These are phyloP conservation scores for Acanthis flammea DNA, from an alignment of 2,797 vertebrate species.

Conservation along the genomic window DNA sequence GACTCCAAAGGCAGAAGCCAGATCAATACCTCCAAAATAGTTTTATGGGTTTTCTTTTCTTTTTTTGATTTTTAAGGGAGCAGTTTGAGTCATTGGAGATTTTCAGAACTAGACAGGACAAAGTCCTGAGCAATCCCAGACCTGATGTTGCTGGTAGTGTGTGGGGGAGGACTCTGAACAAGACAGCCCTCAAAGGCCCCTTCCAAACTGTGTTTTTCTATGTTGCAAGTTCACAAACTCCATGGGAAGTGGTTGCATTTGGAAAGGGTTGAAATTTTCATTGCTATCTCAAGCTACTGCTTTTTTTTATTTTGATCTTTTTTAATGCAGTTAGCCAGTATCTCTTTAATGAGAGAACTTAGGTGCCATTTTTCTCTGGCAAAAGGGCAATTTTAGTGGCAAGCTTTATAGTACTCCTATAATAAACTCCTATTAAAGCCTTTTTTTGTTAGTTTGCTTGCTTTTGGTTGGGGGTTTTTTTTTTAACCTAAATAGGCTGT, in stretches of 20 bases:
- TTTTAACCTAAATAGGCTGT: not conserved
- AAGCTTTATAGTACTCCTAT: not conserved
- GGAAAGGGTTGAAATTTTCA: not conserved
- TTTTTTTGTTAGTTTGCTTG: not conserved
- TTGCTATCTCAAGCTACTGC: not conserved
- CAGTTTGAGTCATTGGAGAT: not conserved
- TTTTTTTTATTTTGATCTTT: not conserved
- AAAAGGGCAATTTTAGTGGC: not conserved
- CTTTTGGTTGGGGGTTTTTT: not conserved
- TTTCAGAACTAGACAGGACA: not conserved
- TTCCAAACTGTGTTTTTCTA: not conserved
- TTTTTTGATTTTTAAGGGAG: not conserved
- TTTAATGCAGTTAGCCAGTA: not conserved
- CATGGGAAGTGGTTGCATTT: not conserved
- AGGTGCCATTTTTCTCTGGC: not conserved
- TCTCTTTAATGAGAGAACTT: not conserved
- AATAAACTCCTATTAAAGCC: not conserved
- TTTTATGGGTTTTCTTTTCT: accelerated
- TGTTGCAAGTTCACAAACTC: not conserved
- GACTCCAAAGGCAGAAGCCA: not conserved
- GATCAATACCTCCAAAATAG: not conserved
- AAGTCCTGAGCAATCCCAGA: not conserved
- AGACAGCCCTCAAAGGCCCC: not conserved
- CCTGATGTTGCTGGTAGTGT: not conserved
- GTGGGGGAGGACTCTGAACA: not conserved